These are phyloP conservation scores for Alcedo quadribrachys DNA, from an alignment of 2,797 vertebrate species.

Conservation along the genomic window DNA sequence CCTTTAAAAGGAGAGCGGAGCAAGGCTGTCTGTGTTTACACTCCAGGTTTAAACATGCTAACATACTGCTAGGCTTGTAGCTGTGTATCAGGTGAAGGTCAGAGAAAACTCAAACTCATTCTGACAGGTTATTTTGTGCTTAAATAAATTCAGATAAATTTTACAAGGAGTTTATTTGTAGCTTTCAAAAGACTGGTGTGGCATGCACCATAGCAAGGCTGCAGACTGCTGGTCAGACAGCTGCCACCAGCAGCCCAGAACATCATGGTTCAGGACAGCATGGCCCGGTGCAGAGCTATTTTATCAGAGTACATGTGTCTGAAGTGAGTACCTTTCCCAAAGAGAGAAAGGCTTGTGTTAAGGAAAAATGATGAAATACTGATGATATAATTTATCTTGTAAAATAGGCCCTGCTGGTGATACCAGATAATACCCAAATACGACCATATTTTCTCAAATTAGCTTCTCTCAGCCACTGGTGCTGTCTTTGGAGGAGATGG, in stretches of 20 bases:
- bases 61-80: neutral
- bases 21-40: constrained; percentile 12
- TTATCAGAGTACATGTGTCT: neutral
- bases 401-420: neutral
- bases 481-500: neutral
- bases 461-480: neutral
- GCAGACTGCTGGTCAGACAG: neutral
- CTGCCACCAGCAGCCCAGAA: no score
- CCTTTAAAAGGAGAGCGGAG: neutral
- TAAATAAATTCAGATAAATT: constrained; percentile 35
- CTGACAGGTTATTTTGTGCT: constrained; percentile 8
- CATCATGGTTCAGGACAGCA: neutral
- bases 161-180: neutral
- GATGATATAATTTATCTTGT: neutral
- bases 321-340: neutral
- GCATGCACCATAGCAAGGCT: neutral
- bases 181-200: neutral
- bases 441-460: neutral
- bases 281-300: neutral
- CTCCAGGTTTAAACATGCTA: neutral
- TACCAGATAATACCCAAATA: neutral
- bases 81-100: constrained; percentile 12
- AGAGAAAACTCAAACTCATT: constrained; percentile 5
- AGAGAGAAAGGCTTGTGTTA: neutral
- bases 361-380: neutral